These are phyloP conservation scores for Vidua chalybeata DNA, from an alignment of 2,113 vertebrate genomes.

Conservation along the genomic window DNA sequence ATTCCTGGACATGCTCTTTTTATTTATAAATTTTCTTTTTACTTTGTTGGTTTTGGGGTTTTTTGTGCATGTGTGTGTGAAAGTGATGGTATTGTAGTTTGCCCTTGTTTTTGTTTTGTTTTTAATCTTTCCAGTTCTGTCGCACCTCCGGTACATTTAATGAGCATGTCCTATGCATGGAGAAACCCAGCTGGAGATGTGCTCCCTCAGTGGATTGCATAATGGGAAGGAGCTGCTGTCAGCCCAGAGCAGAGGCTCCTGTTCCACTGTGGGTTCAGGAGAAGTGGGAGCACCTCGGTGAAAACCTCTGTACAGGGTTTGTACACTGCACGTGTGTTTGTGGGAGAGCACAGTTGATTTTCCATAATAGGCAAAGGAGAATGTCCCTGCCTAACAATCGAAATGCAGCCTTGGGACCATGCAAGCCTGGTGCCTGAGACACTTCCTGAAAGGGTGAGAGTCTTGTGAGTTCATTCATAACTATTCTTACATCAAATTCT, in stretches of 20 bases:
- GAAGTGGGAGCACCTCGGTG: neutral
- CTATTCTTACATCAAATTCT: neutral
- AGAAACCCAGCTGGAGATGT: neutral
- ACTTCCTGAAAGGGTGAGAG: neutral
- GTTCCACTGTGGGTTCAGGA: neutral
- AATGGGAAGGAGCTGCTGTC: neutral
- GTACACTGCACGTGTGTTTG: neutral
- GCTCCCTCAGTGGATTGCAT: rapidly evolving
- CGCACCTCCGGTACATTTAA: neutral
- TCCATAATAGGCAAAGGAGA: neutral
- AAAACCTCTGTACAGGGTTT: neutral
- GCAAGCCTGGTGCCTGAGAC: neutral
- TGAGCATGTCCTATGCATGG: neutral
- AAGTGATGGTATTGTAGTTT: neutral
- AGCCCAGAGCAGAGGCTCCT: neutral
- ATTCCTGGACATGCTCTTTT: rapidly evolving
- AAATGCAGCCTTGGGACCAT: neutral
- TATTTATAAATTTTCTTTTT: no score
- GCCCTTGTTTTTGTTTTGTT: neutral
- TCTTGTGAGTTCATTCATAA: neutral
- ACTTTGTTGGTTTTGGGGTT: neutral
- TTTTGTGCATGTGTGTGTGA: rapidly evolving
- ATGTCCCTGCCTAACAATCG: neutral
- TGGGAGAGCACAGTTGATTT: neutral
- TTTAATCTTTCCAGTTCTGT: neutral